Evolutionary conservation across 92 coral and sea anemone genomes (phyloP).

Genomic region (Palythoa heliodiscus): DNA sequence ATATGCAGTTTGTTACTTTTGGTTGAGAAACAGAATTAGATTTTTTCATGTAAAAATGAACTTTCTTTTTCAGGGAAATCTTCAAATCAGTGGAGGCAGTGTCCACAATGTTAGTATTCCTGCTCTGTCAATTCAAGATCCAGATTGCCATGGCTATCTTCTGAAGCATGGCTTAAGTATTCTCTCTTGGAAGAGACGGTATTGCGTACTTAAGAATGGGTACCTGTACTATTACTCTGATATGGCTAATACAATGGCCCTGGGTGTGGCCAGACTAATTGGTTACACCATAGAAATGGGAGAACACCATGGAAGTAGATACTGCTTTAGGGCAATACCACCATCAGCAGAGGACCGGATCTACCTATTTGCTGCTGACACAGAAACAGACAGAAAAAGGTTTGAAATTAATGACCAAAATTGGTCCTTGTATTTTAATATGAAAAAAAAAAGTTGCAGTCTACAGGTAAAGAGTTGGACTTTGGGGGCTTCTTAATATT

Average conservation of each 20-base stretch:
- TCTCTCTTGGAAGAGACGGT: conserved; percentile 87
- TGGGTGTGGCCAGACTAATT: conserved; percentile 92
- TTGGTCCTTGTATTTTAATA: too few relatives aligned
- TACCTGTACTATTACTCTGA: conserved; percentile 94
- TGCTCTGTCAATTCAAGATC: conserved; percentile 94
- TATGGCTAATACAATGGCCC: conserved; percentile 92
- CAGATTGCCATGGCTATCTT: conserved; percentile 99
- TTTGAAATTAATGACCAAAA: conserved; percentile 6
- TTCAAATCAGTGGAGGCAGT: conserved; percentile 80
- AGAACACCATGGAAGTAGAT: conserved; percentile 71
- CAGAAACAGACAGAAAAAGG: conserved; percentile 91
- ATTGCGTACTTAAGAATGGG: conserved; percentile 96
- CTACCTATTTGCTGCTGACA: conserved; percentile 84
- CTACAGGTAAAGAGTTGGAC: too few relatives aligned
- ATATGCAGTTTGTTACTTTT: too few relatives aligned
- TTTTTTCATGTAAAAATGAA: background rate
- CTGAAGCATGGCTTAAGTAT: conserved; percentile 77
- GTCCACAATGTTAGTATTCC: conserved; percentile 99
- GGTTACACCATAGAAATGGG: conserved; percentile 68
- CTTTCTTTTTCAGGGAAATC: conserved; percentile 54
- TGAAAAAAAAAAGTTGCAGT: too few relatives aligned
- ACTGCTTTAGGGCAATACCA: conserved; percentile 71
- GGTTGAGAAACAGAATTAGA: too few relatives aligned
- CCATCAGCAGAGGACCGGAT: conserved; percentile 67
- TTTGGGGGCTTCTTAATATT: too few relatives aligned